Percentiles rank a stretch among this genome's conserved stretches.
Conservation (phyloP, 2,888 invertebrate species). For the Scaptomyza caliginosa region DNA sequence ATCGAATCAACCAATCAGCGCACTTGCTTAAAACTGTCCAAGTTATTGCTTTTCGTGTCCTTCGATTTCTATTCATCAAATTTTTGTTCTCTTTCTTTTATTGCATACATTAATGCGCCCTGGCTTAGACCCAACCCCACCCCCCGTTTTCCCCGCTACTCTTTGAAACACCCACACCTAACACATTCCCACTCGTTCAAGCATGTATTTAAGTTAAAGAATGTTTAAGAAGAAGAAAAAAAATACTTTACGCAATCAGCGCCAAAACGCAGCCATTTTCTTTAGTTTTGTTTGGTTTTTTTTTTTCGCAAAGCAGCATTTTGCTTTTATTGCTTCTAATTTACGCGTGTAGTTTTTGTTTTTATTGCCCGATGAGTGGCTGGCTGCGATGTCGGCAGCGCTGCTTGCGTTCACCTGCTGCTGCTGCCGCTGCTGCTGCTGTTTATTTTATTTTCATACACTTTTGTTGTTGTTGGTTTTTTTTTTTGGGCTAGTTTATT, state of each 20-base stretch:
- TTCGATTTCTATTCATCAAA: constrained; percentile 15
- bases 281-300: constrained; percentile 5
- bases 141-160: not conserved
- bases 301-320: constrained; percentile 11
- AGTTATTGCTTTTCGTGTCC: constrained; percentile 35
- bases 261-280: constrained; percentile 34
- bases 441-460: no score
- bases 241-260: constrained; percentile 57
- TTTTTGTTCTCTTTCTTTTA: constrained; percentile 29
- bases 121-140: no score
- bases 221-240: constrained; percentile 10
- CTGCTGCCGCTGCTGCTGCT: constrained; percentile 5
- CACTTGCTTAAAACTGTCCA: constrained; percentile 8
- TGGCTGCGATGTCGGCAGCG: constrained; percentile 29
- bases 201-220: constrained; percentile 38
- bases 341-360: constrained; percentile 64
- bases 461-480: not conserved
- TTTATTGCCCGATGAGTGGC: constrained; percentile 42
- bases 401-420: constrained; percentile 43
- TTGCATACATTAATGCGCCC: constrained; percentile 60
- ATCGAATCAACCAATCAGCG: constrained; percentile 31
- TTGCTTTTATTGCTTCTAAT: constrained; percentile 61
- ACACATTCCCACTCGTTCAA: not conserved
- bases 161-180: not conserved
- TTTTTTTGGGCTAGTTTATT: constrained; percentile 20